Evolutionary conservation across 2,888 invertebrate genomes (phyloP), one percentile per base, ranked within the genome.

Genomic region (Beris chalybata): DNA sequence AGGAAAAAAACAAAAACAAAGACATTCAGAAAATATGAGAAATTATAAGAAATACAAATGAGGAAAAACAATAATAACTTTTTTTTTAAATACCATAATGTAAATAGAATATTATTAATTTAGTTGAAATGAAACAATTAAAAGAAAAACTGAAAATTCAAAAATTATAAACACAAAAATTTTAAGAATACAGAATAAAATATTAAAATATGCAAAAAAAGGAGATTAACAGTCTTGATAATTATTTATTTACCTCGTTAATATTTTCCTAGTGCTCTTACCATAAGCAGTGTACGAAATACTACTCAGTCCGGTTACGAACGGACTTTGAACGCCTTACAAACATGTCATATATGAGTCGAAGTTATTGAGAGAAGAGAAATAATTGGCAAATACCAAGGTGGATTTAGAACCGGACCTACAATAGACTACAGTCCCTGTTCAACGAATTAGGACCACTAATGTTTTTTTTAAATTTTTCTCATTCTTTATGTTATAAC

Each of bases 61-160:
- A 45, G n/a, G 22, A 32, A 47, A 38, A 65, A 48, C 45, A 54
- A 47, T 56, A 65, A 15, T 64, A 45, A 30, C 38, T 22, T n/a
- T 45, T 11, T 65, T 48, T 56, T 31, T 43, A 56, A 65, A 57
- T 50, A 48, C 32, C 44, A 48, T 65, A 56, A 48, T 65, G 65
- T 65, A 65, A 65, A 65, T 65, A 65, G 55, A 50, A 50, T 65
- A 65, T 31, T 57, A 57, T 65, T 48, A 65, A 65, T 65, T 57
- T 65, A 57, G 50, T 65, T 65, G 13, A 50, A 48, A 15, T 50
- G 48, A 65, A 45, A 56, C 30, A 57, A 48, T 7, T 15, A 48
- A 13, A 48, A 48, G 12, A 48, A 48, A 48, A 22, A 4, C 2
- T 7, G 12, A 7, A 48, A 48, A 15, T 48, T 15, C 13, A 15